These are phyloP conservation scores for Oreotrochilus melanogaster DNA, from an alignment of 2,113 vertebrate species.

Conservation along the genomic window DNA sequence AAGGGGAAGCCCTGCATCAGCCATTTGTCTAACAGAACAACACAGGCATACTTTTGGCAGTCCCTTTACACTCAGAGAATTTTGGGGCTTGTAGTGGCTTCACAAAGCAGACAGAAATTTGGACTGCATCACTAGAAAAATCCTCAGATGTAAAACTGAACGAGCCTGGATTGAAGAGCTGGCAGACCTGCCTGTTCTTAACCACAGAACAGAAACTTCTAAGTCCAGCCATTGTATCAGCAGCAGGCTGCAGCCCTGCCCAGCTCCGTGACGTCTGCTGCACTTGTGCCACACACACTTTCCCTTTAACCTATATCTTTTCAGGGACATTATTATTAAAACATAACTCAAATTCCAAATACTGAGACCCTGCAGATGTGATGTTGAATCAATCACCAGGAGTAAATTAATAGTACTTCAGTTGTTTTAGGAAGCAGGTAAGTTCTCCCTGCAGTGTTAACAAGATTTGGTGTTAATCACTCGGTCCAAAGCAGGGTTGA, in stretches of 20 bases:
- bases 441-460: not conserved
- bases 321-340: not conserved
- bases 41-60: conserved; percentile 1
- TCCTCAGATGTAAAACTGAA: not conserved
- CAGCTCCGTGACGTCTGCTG: too few species aligned
- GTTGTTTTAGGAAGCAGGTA: not conserved
- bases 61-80: not conserved
- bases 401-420: not conserved
- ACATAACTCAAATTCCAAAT: not conserved
- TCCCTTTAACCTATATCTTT: not conserved
- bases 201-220: not conserved
- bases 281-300: not conserved
- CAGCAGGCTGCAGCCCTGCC: not conserved
- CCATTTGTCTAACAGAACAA: not conserved
- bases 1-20: conserved; percentile 18
- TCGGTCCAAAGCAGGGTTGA: not conserved
- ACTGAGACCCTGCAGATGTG: not conserved
- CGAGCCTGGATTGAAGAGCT: not conserved
- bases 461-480: not conserved
- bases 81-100: not conserved
- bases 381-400: rapidly evolving
- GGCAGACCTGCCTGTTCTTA: not conserved
- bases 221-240: rapidly evolving
- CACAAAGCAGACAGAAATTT: conserved; percentile 39
- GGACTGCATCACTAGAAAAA: conserved; percentile 3